Evolutionary conservation across 2,888 invertebrate species (phyloP).

Genomic region (Apomyelois bistriatella): DNA sequence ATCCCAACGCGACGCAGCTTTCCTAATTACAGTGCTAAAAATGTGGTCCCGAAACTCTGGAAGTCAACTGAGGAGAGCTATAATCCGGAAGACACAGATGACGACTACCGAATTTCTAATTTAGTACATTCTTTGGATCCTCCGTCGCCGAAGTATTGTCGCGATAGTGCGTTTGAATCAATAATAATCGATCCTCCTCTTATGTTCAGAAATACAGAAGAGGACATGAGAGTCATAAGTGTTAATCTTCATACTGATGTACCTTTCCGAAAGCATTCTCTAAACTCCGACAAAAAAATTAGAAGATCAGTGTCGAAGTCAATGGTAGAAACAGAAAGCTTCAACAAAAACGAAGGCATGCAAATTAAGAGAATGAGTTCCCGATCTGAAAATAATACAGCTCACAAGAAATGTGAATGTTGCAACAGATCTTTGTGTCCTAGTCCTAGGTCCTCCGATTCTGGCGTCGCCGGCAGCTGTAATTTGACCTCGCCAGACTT

Average conservation of each 20-base stretch:
- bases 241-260: constrained; percentile 62
- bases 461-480: constrained; percentile 92
- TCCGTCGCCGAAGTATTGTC: constrained; percentile 55
- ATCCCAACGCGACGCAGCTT: constrained; percentile 82
- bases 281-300: constrained; percentile 81
- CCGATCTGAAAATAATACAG: constrained; percentile 61
- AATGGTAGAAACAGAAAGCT: constrained; percentile 64
- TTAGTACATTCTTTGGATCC: constrained; percentile 59
- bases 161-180: constrained; percentile 47
- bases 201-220: constrained; percentile 78
- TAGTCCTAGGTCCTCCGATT: constrained; percentile 89
- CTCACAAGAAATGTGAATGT: constrained; percentile 75
- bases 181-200: constrained; percentile 79
- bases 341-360: constrained; percentile 45
- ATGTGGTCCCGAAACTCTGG: constrained; percentile 58
- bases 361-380: constrained; percentile 67
- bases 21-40: constrained; percentile 81
- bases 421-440: constrained; percentile 82
- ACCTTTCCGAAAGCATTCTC: constrained; percentile 76
- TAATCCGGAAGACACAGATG: constrained; percentile 37
- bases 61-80: constrained; percentile 67
- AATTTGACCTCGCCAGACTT: constrained; percentile 86
- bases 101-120: constrained; percentile 38
- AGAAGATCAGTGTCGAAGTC: constrained; percentile 68
- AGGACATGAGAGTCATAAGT: constrained; percentile 64